Base-by-base conservation (phyloP, 2,797 vertebrate species). In the Dendrocincla tyrannina region DNA sequence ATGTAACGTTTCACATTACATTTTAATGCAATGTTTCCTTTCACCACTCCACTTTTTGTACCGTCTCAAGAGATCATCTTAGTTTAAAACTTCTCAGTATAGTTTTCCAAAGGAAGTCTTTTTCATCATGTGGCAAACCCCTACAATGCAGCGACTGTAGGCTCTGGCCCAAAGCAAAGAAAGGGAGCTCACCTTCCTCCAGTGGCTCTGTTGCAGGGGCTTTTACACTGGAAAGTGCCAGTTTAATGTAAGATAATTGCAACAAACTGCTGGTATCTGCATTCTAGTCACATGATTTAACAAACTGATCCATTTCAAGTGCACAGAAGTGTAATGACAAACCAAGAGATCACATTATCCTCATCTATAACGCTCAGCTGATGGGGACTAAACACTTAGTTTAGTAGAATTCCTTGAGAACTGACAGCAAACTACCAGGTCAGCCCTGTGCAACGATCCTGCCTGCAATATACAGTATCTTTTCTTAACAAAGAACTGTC, bases 1-100 rank as follows among this genome's bases (percentile, higher is more conserved):
- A 60, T 67, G 1, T 27, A 53, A 47, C 6, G 12, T 41, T 28
- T 37, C 2, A 0, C 18, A 20, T 69, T 37, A 49, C 1, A 3
- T 33, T 63, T 50, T 44, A 66, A 72, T 20, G 30, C 7, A 49
- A 20, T 24, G 10, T 46, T 75, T 55, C 55, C 24, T 62, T 77
- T 78, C 58, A 55, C 9, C 28, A 35, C 30, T 66, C 44, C 55
- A 28, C 17, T 39, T 88, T 27, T 64, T 46, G 44, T 10, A 75
- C 1, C 7, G 2, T 32, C 28, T 56, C 17, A 77, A 59, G 68
- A 81, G n/a, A 63, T 44, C 24, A 74, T 13, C 56, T 59, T 28
- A 74, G 17, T 0, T 0, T 52, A 80, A 70, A 77, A 81, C 20
- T 74, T 74, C 27, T 18, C 49, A 49, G 33, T 60, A 24, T 6